Base-by-base conservation (phyloP, 1,140 invertebrate species). In the Eubasilissa regina region DNA sequence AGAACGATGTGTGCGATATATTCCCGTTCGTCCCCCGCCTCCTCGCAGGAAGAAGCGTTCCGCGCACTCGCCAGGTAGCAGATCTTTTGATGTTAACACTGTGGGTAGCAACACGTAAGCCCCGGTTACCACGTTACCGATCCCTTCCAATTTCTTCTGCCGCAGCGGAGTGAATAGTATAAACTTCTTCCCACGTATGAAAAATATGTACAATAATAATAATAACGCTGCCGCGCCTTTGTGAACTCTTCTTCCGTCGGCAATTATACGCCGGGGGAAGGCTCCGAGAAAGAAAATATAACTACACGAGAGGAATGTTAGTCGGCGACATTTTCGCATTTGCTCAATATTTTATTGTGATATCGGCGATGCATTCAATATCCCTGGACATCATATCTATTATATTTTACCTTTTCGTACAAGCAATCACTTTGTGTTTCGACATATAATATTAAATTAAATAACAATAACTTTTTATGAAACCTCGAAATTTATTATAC, bases 141-240 rank as follows among this genome's bases (percentile, higher is more conserved):
- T 64, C 60, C 60, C 60, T 64, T n/a, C 60, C 60, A 64, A 64
- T 64, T 64, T 64, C 60, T 25, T 43, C 35, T 64, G 35, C 25
- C 58, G 13, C 60, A 44, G 7, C 35, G 48, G 9, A 51, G 12
- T n/a, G 60, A 64, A 64, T 43, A 64, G 60, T 35, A 44, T 64
- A 64, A 64, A 64, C 60, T 64, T 64, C 60, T 19, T 64, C 60
- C 60, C 60, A 43, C 60, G 25, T 44, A 64, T 64, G 60, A 64
- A 64, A 64, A 64, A 64, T 64, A 64, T 64, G 25, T 43, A 43
- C 0, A 64, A 10, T 25, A n/a, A 64, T 25, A 43, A 43, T 64
- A 64, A 43, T 64, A 64, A 19, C 19, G 17, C 55, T 15, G 1
- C 25, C 25, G 25, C 48, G 48, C 48, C 48, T 51, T 51, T 51